Base-by-base conservation (phyloP, 2,113 vertebrate genomes). In the Rallus limicola region DNA sequence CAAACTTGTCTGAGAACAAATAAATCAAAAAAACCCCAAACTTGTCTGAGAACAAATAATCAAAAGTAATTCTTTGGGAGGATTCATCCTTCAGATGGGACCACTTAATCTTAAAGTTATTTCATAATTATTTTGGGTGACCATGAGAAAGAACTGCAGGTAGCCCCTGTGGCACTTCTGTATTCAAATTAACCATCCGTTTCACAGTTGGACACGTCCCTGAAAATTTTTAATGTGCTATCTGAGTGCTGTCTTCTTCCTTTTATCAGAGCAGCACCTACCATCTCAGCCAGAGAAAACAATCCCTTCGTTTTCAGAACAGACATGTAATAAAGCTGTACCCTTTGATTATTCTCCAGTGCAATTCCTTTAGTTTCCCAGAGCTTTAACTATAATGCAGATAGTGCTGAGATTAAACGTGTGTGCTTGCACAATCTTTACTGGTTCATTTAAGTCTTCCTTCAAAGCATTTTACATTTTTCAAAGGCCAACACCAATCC, bases 381-480 rank as follows among this genome's bases (percentile, higher is more conserved):
- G 90, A 94, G 91, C 77, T 81, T 92, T 75, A 82, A 71, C 59
- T 44, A 94, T 89, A 95, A 95, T 86, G 83, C 81, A 93, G 93
- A 93, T 18, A 96, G 89, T 72, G 64, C 64, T 64, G 67, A 95
- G 92, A 96, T 92, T 92, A 94, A 96, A 97, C 34, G 75, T 83
- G 65, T 93, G 78, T 62, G 68, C 83, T 94, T 88, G 86, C 87
- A 96, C 83, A 95, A 16, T 85, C 92, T 94, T 83, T 74, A 87
- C 74, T 89, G 78, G 87, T 68, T 96, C 80, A 86, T 95, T 95
- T 95, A 93, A 96, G 91, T 91, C 93, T 93, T 96, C 97, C 94
- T 95, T 96, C 93, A 97, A 97, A 97, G 93, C 90, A 63, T 83
- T 88, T 92, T 95, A 88, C 88, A 94, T 95, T 91, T 96, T 91